Evolutionary conservation across 2,113 vertebrate species (phyloP), one percentile per base, ranked within the genome.

Genomic region (Falcunculus frontatus): DNA sequence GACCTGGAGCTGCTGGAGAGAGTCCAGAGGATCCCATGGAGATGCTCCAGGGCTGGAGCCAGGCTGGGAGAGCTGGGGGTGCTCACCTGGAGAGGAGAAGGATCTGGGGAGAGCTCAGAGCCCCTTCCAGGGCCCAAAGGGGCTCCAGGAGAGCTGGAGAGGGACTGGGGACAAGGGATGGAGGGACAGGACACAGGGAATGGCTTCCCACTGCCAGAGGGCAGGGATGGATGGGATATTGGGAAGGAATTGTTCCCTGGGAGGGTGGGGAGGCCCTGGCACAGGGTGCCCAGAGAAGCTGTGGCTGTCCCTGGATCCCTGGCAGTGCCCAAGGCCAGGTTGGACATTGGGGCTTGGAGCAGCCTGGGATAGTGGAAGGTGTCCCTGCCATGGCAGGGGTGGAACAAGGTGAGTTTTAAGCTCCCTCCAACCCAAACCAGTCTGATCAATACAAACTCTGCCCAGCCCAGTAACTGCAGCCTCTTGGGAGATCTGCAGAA

Each of bases 11-110:
- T 79, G 49, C 50, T 79, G 85, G 42, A 64, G 12, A 3, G 1
- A n/a, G 4, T 4, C 29, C 50, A 50, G 76, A 32, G 37, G 20
- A 57, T 13, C 4, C 5, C 25, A 5, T 0, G 0, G n/a, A 55
- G 65, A 1, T 53, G 22, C 25, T 78, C 39, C 5, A 22, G 55
- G n/a, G 55, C 56, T 76, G 74, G 29, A 46, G 42, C 39, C 46
- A 39, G 55, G 33, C 47, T 68, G 53, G 72, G 44, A 75, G 42
- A 56, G 82, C 70, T 65, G 70, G 83, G 25, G 16, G 12, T 3
- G 70, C 3, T 56, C 70, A 25, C 10, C 60, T 44, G 53, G 63
- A 60, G 33, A 44, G 5, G 37, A 44, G 63, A 41, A 62, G 17
- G n/a, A 1, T 41, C 64, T 47, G 70, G 64, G 19, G n/a, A 87